Percentiles rank a stretch among this genome's conserved stretches.
Evolutionary conservation across 2,113 vertebrate species (phyloP).

Genomic region (Galbula dea): DNA sequence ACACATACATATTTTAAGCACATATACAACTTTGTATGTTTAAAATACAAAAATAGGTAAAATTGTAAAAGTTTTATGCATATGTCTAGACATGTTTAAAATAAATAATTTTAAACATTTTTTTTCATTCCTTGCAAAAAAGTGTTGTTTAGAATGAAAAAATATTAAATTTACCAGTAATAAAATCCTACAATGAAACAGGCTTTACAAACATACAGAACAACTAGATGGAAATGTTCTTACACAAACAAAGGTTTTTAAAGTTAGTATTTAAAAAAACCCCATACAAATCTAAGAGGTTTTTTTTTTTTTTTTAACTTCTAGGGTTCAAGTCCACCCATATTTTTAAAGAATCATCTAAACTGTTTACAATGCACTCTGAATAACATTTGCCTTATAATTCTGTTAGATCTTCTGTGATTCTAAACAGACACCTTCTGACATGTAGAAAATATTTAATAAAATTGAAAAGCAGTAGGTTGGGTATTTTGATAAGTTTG

Average conservation of each 20-base stretch:
- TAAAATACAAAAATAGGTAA: neutral
- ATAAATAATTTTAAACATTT: neutral
- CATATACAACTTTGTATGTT: neutral
- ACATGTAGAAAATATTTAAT: neutral
- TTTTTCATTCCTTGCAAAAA: neutral
- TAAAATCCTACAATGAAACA: neutral
- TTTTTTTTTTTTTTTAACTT: neutral
- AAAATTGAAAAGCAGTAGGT: neutral
- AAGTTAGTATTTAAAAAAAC: neutral
- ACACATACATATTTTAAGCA: neutral
- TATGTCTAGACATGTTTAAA: neutral
- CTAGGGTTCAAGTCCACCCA: neutral
- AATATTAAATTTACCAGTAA: neutral
- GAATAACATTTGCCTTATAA: neutral
- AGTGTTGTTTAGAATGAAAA: neutral
- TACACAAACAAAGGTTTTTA: neutral
- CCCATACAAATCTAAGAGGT: neutral
- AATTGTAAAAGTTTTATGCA: neutral
- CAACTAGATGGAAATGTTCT: neutral
- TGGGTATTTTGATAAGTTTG: neutral
- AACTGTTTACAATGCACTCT: neutral
- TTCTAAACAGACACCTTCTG: neutral
- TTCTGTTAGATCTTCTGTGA: neutral
- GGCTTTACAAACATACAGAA: neutral
- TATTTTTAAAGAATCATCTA: neutral